Base-by-base conservation (phyloP, 1,140 invertebrate genomes). In the Lepidurus couesii region DNA sequence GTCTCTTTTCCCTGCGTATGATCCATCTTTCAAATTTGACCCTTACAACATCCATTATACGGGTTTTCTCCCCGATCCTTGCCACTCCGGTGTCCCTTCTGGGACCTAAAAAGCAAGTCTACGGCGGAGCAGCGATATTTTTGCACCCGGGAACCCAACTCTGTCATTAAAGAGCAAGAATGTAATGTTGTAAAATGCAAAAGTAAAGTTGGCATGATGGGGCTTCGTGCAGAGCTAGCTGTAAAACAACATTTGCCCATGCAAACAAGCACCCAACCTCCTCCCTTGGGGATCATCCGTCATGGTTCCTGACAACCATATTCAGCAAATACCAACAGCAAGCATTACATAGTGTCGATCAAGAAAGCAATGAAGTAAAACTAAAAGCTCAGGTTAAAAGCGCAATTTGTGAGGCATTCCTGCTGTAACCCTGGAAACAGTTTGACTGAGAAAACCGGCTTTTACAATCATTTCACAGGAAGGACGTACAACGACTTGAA, bases 401-500 rank as follows among this genome's bases (percentile, higher is more conserved):
- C 53, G 53, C 53, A 65, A 65, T 65, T 65, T 65, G 53, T 16
- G 21, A 65, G 13, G 16, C 9, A 34, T 34, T 34, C 34, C 4
- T 34, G 2, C 34, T 4, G 34, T 34, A 34, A 34, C 16, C n/a
- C n/a, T 65, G 6, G 53, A 77, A 44, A 76, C 24, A n/a, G 16
- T 78, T 42, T 65, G 24, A 24, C 74, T 53, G 45, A 73, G 21
- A 42, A 44, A 77, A 44, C n/a, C 13, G 21, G 65, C 44, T 42
- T 45, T 74, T 80, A 13, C 7, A 53, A 34, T 76, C 74, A 10
- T 76, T 77, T 80, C 53, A n/a, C 86, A 96, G 95, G 98, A 16
- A 91, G 98, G 75, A 98, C 97, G 0, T 99, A 99, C 88, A 99
- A 99, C 86, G 98, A 99, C 84, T 87, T 99, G 81, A 99, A 99